Conservation (phyloP, 37 sponge, comb jelly and placozoan species). For the Spongilla lacustris region DNA sequence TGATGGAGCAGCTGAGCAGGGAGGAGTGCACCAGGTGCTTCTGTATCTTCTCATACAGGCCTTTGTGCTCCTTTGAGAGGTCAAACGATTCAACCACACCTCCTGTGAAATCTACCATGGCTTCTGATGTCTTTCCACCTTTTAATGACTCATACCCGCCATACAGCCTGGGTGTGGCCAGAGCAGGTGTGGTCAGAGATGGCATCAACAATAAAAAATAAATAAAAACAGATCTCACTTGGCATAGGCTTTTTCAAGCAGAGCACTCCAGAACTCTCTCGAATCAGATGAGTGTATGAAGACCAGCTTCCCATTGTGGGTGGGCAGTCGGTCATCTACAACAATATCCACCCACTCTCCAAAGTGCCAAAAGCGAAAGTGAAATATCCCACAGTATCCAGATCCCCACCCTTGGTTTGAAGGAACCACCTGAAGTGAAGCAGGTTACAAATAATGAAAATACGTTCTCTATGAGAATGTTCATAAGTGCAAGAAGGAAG, state of each 20-base stretch:
- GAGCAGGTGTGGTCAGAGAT: constrained; percentile 54
- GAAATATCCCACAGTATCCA: constrained; percentile 81
- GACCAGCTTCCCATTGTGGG: constrained; percentile 76
- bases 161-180: constrained; percentile 72
- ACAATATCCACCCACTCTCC: constrained; percentile 90
- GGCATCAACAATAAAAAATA: constrained; percentile 44
- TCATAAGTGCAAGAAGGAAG: no score
- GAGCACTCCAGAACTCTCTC: constrained; percentile 98
- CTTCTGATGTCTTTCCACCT: constrained; percentile 88
- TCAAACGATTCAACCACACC: constrained; percentile 82
- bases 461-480: no score
- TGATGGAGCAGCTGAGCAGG: constrained; percentile 89
- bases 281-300: constrained; percentile 85
- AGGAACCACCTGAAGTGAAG: constrained; percentile 66
- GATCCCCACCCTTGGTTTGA: constrained; percentile 42
- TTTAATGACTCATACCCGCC: constrained; percentile 90
- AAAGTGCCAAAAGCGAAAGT: constrained; percentile 92
- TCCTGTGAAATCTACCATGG: constrained; percentile 92
- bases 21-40: constrained; percentile 26
- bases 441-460: not conserved
- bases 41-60: constrained; percentile 47
- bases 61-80: constrained; percentile 32
- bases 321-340: constrained; percentile 88
- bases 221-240: constrained; percentile 56
- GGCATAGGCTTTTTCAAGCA: constrained; percentile 98